Evolutionary conservation across 1,140 invertebrate species (phyloP), one percentile per base, ranked within the genome.

Genomic region (Pogonomyrmex californicus): DNA sequence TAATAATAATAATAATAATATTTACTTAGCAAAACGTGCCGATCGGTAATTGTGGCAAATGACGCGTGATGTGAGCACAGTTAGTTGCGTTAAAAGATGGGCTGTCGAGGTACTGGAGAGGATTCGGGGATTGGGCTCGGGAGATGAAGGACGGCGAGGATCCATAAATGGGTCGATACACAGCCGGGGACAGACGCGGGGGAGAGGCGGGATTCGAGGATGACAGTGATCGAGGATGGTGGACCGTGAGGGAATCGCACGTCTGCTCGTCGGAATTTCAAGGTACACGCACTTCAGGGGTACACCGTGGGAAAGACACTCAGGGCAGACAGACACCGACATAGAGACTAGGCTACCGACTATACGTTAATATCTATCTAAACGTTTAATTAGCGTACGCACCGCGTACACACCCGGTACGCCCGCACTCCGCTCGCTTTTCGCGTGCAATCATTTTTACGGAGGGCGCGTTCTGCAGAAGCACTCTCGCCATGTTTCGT

Each of bases 341-440:
- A 93, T 92, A 94, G 92, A 93, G 91, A 94, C 92, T 95, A 95
- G 92, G 91, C 94, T 95, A 95, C 92, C 93, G 91, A 93, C 94
- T 95, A 95, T 93, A 91, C 90, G 90, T 91, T 90, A 83, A 92
- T 91, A 91, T 87, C 91, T 92, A 93, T 92, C 82, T 91, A 92
- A 91, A 87, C 85, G 90, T 90, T 79, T 91, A 91, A 91, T 88
- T 91, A 85, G 87, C 85, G 73, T 87, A 91, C 91, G 86, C 88
- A 93, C 77, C 87, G 86, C 89, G 91, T 92, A 92, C 91, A 92
- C 79, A 75, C 91, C 41, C 86, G 88, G 91, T 93, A 93, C 91
- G 92, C 90, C 86, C 87, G 91, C 89, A 90, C 90, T 90, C 77
- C 86, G 88, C 88, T 68, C 87, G 79, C 78, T 38, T 81, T 87